phyloP scores from a whole-genome alignment of 2,888 invertebrate genomes.

The Heteropelma amictum region DNA sequence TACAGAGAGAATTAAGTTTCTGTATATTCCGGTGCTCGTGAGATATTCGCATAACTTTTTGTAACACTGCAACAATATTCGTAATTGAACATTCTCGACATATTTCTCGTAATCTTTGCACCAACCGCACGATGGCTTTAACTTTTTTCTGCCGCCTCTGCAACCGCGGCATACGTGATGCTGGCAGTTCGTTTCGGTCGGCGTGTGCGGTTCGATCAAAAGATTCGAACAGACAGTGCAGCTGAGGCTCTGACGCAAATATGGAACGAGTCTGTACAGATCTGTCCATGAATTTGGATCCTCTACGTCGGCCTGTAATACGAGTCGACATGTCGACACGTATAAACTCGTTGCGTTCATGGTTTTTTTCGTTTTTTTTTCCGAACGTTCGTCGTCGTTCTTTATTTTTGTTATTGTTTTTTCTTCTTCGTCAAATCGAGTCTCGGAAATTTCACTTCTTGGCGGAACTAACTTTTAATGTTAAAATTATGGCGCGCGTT shows the following conservation, averaged over 20 bases:
- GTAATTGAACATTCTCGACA: conserved; percentile 88
- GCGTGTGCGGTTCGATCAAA: conserved; percentile 89
- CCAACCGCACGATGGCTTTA: conserved; percentile 91
- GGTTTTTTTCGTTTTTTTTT: conserved; percentile 31
- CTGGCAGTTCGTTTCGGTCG: conserved; percentile 88
- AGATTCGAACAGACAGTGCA: conserved; percentile 94
- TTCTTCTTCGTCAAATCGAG: background rate
- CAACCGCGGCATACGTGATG: conserved; percentile 94
- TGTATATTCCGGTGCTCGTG: conserved; percentile 86
- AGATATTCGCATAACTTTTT: conserved; percentile 93
- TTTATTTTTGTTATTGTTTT: background rate
- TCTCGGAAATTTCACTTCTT: conserved; percentile 13
- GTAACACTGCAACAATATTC: conserved; percentile 91
- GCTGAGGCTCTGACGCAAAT: conserved; percentile 90
- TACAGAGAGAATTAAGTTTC: conserved; percentile 79
- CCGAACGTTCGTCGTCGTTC: background rate
- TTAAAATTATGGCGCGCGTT: too few relatives aligned
- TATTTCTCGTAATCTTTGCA: conserved; percentile 92
- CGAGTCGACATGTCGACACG: conserved; percentile 89
- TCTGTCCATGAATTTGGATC: conserved; percentile 89
- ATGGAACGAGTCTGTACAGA: conserved; percentile 89
- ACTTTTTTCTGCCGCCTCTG: conserved; percentile 89
- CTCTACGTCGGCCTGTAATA: conserved; percentile 86
- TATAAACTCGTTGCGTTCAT: conserved; percentile 92
- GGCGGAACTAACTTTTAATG: too few relatives aligned